These are phyloP conservation scores for Istiophorus platypterus DNA, from an alignment of 2,113 vertebrate species.

Conservation along the genomic window DNA sequence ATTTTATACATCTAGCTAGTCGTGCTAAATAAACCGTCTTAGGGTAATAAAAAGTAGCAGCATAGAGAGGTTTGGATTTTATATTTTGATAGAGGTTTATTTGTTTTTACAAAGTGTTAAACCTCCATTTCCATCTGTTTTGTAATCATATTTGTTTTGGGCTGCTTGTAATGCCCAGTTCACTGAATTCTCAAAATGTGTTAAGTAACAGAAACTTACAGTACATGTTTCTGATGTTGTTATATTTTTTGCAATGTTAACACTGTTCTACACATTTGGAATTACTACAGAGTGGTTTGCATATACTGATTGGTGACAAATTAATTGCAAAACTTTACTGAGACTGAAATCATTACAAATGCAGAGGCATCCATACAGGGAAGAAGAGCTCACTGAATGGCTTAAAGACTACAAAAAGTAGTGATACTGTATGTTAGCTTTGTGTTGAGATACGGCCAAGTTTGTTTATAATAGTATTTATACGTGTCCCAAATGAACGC, in stretches of 20 bases:
- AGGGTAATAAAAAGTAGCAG: no score
- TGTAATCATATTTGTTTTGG: neutral
- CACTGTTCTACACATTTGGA: constrained; percentile 9
- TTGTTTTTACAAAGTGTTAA: constrained; percentile 12
- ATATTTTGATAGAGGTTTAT: neutral
- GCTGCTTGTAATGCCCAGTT: neutral
- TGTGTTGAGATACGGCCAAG: no score
- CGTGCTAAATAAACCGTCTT: neutral
- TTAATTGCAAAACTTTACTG: no score
- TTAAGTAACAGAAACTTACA: neutral
- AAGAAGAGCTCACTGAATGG: no score
- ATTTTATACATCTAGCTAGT: neutral
- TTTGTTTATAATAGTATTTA: no score
- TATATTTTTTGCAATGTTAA: neutral
- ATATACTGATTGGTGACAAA: no score
- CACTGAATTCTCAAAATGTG: neutral
- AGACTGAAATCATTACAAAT: no score
- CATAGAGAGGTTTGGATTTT: neutral
- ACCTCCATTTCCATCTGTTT: neutral
- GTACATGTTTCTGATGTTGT: neutral
- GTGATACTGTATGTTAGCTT: no score
- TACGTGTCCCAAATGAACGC: no score
- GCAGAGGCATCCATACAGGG: no score
- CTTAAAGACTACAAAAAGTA: no score
- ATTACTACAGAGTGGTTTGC: neutral